These are phyloP conservation scores for Brachionus rotundiformis DNA, from an alignment of 1,140 invertebrate species.

Conservation along the genomic window DNA sequence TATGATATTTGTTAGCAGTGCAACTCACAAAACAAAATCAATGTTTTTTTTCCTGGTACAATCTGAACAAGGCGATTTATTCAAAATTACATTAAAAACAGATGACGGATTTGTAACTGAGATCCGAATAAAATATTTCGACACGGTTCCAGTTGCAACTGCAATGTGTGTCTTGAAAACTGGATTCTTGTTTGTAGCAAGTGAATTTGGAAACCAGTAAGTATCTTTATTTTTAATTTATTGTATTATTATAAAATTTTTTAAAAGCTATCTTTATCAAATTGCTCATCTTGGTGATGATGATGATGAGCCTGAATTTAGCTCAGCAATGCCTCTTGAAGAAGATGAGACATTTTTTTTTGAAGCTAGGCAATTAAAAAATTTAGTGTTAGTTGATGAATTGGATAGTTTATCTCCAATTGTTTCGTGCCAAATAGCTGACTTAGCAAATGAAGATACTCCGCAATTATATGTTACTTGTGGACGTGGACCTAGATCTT, in stretches of 20 bases:
- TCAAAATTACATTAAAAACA: slow-evolving; percentile 81
- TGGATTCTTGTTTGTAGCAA: slow-evolving; percentile 95
- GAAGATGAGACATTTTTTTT: slow-evolving; percentile 99
- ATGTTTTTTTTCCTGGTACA: slow-evolving; percentile 88
- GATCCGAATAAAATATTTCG: slow-evolving; percentile 98
- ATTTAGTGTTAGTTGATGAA: slow-evolving; percentile 96
- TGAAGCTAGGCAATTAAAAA: slow-evolving; percentile 85
- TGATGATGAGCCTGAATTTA: slow-evolving; percentile 98
- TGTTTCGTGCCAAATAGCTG: slow-evolving; percentile 73
- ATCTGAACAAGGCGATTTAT: slow-evolving; percentile 76
- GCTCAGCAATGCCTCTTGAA: slow-evolving; percentile 93
- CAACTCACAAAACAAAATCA: slow-evolving; percentile 91
- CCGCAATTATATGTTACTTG: slow-evolving; percentile 95
- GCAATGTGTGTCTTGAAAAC: slow-evolving; percentile 97
- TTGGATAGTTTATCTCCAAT: slow-evolving; percentile 95
- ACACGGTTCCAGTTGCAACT: slow-evolving; percentile 92
- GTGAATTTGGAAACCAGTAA: slow-evolving; percentile 97
- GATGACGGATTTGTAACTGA: slow-evolving; percentile 96
- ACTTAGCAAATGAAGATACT: slow-evolving; percentile 90
- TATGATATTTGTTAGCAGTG: slow-evolving; percentile 98
- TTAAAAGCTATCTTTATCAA: slow-evolving; percentile 80
- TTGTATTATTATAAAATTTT: neutral
- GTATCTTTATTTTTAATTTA: no score
- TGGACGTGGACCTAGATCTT: slow-evolving; percentile 88
- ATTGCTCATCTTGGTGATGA: slow-evolving; percentile 98